Percentiles rank a stretch among this genome's conserved stretches.
Evolutionary conservation across 2,113 vertebrate genomes (phyloP).

Genomic region (Tinamus guttatus): DNA sequence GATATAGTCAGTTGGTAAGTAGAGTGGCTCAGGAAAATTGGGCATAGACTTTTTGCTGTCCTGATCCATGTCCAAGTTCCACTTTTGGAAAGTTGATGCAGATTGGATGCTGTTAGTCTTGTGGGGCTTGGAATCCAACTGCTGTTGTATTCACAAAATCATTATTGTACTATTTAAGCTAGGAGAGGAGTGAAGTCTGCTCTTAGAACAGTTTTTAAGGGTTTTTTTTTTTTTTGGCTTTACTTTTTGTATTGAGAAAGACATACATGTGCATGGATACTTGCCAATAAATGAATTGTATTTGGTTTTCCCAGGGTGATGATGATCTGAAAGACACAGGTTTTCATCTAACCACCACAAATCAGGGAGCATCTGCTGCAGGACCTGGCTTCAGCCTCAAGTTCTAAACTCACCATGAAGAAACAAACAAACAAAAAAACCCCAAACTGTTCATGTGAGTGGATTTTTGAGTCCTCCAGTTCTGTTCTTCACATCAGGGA

Average conservation of each 20-base stretch:
- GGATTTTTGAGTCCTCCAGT: background rate
- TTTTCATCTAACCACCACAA: constrained; percentile 95
- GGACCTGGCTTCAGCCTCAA: constrained; percentile 98
- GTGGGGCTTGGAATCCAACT: background rate
- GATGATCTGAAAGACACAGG: constrained; percentile 95
- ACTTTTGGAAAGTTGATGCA: background rate
- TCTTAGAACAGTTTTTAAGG: background rate
- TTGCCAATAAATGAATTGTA: background rate
- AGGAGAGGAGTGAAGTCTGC: background rate
- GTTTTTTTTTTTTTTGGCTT: background rate
- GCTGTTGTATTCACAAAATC: background rate
- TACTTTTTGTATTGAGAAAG: background rate
- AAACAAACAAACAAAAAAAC: background rate
- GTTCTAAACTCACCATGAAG: constrained; percentile 76
- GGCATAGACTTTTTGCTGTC: rapidly evolving
- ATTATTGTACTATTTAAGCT: rapidly evolving
- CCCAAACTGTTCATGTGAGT: background rate
- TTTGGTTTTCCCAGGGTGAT: constrained; percentile 82
- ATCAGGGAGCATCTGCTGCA: constrained; percentile 93
- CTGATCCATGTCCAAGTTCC: background rate
- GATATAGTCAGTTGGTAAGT: constrained; percentile 93
- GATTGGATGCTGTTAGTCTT: background rate
- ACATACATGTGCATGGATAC: background rate
- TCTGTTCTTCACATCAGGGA: background rate
- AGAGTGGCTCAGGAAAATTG: rapidly evolving